Conservation (phyloP, 1,140 invertebrate species). For the Drosophila ironensis region DNA sequence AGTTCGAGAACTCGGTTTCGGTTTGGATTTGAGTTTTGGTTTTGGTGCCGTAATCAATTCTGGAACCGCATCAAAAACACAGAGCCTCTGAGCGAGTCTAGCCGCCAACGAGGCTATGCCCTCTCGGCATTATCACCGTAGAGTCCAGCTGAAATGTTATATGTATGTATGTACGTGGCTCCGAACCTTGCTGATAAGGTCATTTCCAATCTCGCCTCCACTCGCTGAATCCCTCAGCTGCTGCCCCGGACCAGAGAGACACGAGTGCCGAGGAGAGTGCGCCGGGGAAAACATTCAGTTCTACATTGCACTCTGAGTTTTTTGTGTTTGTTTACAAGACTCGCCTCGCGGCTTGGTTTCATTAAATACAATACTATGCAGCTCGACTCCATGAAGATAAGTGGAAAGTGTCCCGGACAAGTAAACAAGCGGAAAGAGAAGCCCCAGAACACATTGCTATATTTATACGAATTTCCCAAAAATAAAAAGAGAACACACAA, state of each 20-base stretch:
- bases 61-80: slow-evolving; percentile 7
- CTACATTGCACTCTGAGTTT: slow-evolving; percentile 35
- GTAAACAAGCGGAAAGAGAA: slow-evolving; percentile 32
- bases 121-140: slow-evolving; percentile 51
- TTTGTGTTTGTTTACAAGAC: slow-evolving; percentile 6
- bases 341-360: slow-evolving; percentile 6
- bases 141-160: slow-evolving; percentile 51
- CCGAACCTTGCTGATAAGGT: slow-evolving; percentile 75
- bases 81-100: slow-evolving; percentile 33
- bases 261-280: too few relatives aligned
- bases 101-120: slow-evolving; percentile 42
- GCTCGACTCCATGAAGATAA: slow-evolving; percentile 40
- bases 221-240: slow-evolving; percentile 3
- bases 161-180: too few relatives aligned
- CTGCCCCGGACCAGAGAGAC: slow-evolving; percentile 5
- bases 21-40: too few relatives aligned
- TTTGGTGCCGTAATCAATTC: slow-evolving; percentile 16
- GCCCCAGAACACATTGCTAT: neutral
- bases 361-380: slow-evolving; percentile 17
- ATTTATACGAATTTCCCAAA: slow-evolving; percentile 17
- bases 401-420: slow-evolving; percentile 4
- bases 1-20: slow-evolving; percentile 27
- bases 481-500: slow-evolving; percentile 6
- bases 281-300: slow-evolving; percentile 16
- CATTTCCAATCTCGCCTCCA: slow-evolving; percentile 14